These are phyloP conservation scores for Leptinotarsa lineolata DNA, from an alignment of 1,140 invertebrate genomes.

Conservation along the genomic window DNA sequence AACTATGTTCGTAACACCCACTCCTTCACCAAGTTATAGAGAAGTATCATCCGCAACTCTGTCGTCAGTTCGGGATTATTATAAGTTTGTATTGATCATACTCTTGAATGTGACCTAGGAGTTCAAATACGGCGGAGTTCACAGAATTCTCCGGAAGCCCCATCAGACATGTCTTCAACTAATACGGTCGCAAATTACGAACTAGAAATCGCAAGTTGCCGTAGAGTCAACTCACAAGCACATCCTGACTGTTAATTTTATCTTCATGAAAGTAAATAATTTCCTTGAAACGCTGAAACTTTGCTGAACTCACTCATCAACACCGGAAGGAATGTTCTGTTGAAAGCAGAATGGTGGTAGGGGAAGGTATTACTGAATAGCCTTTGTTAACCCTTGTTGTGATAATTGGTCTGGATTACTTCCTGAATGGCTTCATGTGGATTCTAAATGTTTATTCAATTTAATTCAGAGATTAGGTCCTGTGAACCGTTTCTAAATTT, in stretches of 20 bases:
- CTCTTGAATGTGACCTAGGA: not conserved
- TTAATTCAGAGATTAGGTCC: not conserved
- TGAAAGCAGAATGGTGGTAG: not conserved
- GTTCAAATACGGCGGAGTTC: not conserved
- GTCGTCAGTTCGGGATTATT: not conserved
- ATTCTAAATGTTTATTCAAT: slow-evolving; percentile 9
- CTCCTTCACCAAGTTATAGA: too few relatives aligned
- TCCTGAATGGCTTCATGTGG: not conserved
- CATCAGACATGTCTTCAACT: slow-evolving; percentile 4
- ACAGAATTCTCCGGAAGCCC: not conserved
- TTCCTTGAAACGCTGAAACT: not conserved
- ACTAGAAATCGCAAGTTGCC: slow-evolving; percentile 2
- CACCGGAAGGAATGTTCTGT: not conserved
- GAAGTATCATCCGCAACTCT: too few relatives aligned
- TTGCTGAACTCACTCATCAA: slow-evolving; percentile 8
- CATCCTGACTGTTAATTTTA: not conserved
- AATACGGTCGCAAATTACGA: slow-evolving; percentile 5
- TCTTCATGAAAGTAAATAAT: slow-evolving; percentile 10
- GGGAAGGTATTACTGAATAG: not conserved
- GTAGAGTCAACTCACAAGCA: not conserved
- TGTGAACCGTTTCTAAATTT: not conserved
- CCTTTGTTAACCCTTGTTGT: slow-evolving; percentile 9
- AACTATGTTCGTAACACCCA: too few relatives aligned
- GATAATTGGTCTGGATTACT: slow-evolving; percentile 4
- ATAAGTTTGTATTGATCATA: slow-evolving; percentile 3